These are phyloP conservation scores for Cranoglanis bouderius DNA, from an alignment of 2,113 vertebrate species.

Conservation along the genomic window DNA sequence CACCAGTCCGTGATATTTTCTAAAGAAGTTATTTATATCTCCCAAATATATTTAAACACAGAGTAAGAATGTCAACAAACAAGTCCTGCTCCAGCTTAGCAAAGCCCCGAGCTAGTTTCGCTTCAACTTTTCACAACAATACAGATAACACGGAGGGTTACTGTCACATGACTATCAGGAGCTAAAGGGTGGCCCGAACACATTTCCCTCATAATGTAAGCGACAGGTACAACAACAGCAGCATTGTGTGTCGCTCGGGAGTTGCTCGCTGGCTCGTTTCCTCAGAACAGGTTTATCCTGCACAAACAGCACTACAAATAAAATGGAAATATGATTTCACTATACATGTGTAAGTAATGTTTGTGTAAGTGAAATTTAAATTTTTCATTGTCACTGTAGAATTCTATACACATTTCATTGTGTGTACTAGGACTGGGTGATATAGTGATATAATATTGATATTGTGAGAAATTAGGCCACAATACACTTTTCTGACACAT, in stretches of 20 bases:
- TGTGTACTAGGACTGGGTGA: not conserved
- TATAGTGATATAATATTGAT: not conserved
- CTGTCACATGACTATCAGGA: not conserved
- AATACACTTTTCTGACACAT: not conserved
- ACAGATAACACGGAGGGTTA: not conserved
- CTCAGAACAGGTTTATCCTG: not conserved
- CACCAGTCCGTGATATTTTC: not conserved
- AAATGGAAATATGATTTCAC: not conserved
- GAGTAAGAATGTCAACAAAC: conserved; percentile 66
- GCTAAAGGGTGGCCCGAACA: not conserved
- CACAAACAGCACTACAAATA: not conserved
- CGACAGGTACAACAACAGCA: not conserved
- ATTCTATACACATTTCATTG: not conserved
- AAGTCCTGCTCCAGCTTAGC: conserved; percentile 21
- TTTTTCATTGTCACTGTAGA: not conserved
- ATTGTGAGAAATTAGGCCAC: not conserved
- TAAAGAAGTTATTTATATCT: not conserved
- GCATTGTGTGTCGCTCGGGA: not conserved
- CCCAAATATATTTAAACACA: too few species aligned
- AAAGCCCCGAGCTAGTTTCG: not conserved
- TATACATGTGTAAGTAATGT: not conserved
- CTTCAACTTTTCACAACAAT: not conserved
- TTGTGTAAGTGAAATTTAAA: not conserved
- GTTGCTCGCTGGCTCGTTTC: not conserved
- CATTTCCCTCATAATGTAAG: not conserved